Conservation (phyloP, 2,113 vertebrate genomes). For the Candoia aspera region DNA sequence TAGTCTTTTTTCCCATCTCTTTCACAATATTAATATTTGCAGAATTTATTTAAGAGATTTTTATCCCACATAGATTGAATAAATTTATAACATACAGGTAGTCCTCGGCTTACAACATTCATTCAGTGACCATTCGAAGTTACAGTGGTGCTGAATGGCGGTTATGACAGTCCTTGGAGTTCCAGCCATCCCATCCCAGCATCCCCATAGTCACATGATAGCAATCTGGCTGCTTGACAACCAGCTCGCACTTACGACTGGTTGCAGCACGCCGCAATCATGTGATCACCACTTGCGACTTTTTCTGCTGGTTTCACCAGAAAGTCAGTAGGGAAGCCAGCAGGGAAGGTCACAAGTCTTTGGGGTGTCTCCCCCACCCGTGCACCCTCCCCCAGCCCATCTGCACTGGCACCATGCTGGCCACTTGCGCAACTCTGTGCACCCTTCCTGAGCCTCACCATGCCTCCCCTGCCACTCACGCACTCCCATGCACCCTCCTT, state of each 20-base stretch:
- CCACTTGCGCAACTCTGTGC: not conserved
- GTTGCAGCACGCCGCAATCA: not conserved
- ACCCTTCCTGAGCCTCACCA: not conserved
- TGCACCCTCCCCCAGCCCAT: not conserved
- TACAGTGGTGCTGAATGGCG: not conserved
- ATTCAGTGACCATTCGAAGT: not conserved
- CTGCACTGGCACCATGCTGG: not conserved
- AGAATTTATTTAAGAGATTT: conserved; percentile 2
- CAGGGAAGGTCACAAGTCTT: not conserved
- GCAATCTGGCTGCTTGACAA: not conserved
- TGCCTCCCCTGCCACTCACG: not conserved
- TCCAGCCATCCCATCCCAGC: not conserved
- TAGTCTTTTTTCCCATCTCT: not conserved
- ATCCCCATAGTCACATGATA: not conserved
- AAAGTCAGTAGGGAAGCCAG: not conserved
- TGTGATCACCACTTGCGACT: not conserved
- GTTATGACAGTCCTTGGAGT: not conserved
- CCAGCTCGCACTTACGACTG: not conserved
- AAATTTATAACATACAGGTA: not conserved
- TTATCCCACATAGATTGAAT: not conserved
- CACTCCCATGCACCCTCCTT: not conserved
- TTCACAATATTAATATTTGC: not conserved
- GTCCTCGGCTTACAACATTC: not conserved
- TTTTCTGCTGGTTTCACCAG: not conserved
- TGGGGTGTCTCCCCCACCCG: not conserved